Base-by-base conservation (phyloP, 2,888 invertebrate genomes). In the Rhopalosiphum nymphaeae region DNA sequence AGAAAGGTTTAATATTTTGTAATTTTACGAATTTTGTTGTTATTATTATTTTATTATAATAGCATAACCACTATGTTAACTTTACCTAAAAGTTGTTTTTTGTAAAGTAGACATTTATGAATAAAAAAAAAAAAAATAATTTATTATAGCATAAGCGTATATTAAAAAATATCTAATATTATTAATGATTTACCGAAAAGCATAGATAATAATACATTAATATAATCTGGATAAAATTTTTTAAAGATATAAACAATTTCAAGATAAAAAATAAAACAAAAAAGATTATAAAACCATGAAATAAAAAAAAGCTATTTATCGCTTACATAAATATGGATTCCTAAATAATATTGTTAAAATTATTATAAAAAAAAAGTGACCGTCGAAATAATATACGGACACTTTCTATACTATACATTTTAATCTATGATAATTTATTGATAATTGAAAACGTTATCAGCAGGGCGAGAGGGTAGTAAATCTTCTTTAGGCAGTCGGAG, bases 361-460 rank as follows among this genome's bases (percentile, higher is more conserved):
- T 5, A 67, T n/a, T 67, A 36, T 16, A 67, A 67, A 67, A 67
- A 67, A 67, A 67, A 67, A 36, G 67, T 36, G 36, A 67, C 36
- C 7, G 67, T 67, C n/a, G 21, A 67, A 67, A 67, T 67, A 67
- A 36, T 36, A 67, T 36, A 67, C 67, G 16, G n/a, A 16, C 7
- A 16, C 16, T 36, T 36, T 36, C 67, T 21, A n/a, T 67, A 21
- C 16, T 21, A 67, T n/a, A 67, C 67, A n/a, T 67, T 67, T 67
- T 67, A 67, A 67, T 67, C n/a, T 67, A 67, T 67, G 67, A 67
- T 67, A 36, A 67, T 67, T 67, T 67, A 67, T 67, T 61, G 61
- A 61, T 61, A 61, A 61, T 61, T 67, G 67, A 67, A 67, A 67
- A 67, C 1, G 67, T 67, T 67, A 36, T 67, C 67, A 29, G 46